Evolutionary conservation across 2,113 vertebrate species (phyloP).

Genomic region (Neotragus moschatus): DNA sequence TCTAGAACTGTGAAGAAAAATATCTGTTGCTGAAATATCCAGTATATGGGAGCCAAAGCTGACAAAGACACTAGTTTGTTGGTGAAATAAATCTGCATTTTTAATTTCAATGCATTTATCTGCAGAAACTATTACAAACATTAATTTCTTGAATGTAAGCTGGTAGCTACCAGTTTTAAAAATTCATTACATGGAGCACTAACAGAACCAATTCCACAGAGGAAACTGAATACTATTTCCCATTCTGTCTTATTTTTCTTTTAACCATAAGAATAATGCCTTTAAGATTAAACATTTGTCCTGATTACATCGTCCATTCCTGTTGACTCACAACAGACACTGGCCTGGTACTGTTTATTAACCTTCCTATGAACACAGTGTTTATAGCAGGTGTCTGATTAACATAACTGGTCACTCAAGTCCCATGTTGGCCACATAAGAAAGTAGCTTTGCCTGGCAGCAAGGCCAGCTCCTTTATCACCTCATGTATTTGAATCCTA

Average conservation of each 20-base stretch:
- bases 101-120: neutral
- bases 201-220: neutral
- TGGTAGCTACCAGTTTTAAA: constrained; percentile 7
- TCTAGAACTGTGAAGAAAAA: neutral
- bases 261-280: constrained; percentile 37
- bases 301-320: constrained; percentile 7
- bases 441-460: neutral
- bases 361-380: constrained; percentile 21
- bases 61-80: neutral
- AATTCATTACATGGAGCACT: constrained; percentile 11
- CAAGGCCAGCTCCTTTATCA: neutral
- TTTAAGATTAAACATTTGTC: constrained; percentile 43
- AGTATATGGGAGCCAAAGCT: neutral
- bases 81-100: constrained; percentile 4
- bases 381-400: constrained; percentile 37
- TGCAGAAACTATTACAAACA: neutral
- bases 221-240: neutral
- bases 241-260: constrained; percentile 25
- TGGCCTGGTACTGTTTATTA: constrained; percentile 10
- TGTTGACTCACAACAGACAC: constrained; percentile 15
- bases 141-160: constrained; percentile 23
- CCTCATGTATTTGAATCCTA: neutral
- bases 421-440: neutral
- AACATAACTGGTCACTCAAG: neutral
- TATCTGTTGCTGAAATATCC: neutral